These are phyloP conservation scores for Baryphthengus martii DNA, from an alignment of 2,113 vertebrate genomes.

Conservation along the genomic window DNA sequence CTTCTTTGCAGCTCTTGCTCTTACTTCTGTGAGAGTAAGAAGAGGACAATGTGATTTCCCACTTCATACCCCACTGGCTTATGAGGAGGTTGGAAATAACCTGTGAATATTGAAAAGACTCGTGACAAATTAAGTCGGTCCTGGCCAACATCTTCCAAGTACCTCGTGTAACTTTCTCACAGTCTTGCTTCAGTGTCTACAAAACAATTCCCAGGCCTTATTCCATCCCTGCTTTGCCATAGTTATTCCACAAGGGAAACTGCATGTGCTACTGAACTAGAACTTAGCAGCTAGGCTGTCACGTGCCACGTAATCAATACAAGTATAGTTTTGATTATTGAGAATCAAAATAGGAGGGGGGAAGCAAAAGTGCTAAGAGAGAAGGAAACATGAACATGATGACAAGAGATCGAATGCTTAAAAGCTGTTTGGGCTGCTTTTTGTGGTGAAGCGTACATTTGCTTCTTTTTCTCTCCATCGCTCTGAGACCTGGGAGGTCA, in stretches of 20 bases:
- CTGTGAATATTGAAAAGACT: neutral
- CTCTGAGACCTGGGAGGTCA: neutral
- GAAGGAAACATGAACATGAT: neutral
- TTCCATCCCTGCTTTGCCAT: neutral
- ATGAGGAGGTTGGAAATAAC: neutral
- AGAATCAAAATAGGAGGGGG: neutral
- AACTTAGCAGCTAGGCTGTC: neutral
- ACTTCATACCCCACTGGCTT: neutral
- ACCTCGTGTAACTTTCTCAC: neutral
- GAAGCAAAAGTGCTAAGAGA: neutral
- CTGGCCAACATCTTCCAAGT: neutral
- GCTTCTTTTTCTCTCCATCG: neutral
- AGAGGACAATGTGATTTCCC: neutral
- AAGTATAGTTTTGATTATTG: neutral
- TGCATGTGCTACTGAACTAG: neutral
- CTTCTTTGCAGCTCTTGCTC: neutral
- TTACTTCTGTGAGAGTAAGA: neutral
- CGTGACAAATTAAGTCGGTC: neutral
- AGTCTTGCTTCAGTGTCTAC: neutral
- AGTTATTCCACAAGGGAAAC: neutral
- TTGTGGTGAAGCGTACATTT: neutral
- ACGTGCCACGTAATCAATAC: neutral
- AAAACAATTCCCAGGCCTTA: neutral
- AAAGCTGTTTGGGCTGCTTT: neutral
- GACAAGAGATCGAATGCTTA: neutral